A percentile compares a stretch with the other conserved stretches of the same genome.
phyloP scores from a whole-genome alignment of 1,140 invertebrate genomes.

The Micrasema minimum region DNA sequence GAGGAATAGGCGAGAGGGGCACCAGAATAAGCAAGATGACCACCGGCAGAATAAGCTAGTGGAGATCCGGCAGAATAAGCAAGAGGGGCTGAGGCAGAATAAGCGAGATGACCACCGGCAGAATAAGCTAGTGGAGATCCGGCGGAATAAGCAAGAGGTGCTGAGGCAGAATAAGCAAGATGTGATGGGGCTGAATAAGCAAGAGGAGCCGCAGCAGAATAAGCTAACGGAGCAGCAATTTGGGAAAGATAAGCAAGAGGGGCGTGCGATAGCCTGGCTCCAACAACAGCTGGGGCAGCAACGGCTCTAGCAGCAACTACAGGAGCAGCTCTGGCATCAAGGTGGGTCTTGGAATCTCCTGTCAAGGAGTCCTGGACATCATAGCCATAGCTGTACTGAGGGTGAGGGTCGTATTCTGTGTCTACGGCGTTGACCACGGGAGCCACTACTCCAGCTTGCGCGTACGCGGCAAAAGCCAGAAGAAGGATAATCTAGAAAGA shows the following conservation, averaged over 20 bases:
- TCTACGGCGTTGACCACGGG: conserved; percentile 43
- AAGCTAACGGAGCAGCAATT: too few species aligned
- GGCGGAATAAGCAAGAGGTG: conserved; percentile 40
- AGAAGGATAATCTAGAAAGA: conserved; percentile 44
- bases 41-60: conserved; percentile 39
- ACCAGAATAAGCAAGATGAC: conserved; percentile 30
- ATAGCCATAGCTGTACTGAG: conserved; percentile 79
- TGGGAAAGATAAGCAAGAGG: too few species aligned
- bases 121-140: conserved; percentile 41
- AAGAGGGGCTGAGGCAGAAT: conserved; percentile 31
- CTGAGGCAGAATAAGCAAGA: conserved; percentile 35
- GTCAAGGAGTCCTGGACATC: conserved; percentile 78
- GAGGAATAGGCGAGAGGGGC: conserved; percentile 43
- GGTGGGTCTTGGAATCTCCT: conserved; percentile 62
- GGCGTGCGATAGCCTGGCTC: too few species aligned
- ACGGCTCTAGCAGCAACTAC: conserved; percentile 21
- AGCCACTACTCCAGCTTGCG: conserved; percentile 36
- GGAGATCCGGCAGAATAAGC: conserved; percentile 44
- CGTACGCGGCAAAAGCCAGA: conserved; percentile 39
- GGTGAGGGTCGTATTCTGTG: conserved; percentile 62
- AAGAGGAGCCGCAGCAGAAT: not conserved
- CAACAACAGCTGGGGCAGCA: conserved; percentile 9
- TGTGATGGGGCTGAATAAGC: conserved; percentile 19
- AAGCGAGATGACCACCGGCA: conserved; percentile 34
- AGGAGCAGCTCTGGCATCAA: conserved; percentile 56